Conservation (phyloP, 2,888 invertebrate species). For the Catonia carolina region DNA sequence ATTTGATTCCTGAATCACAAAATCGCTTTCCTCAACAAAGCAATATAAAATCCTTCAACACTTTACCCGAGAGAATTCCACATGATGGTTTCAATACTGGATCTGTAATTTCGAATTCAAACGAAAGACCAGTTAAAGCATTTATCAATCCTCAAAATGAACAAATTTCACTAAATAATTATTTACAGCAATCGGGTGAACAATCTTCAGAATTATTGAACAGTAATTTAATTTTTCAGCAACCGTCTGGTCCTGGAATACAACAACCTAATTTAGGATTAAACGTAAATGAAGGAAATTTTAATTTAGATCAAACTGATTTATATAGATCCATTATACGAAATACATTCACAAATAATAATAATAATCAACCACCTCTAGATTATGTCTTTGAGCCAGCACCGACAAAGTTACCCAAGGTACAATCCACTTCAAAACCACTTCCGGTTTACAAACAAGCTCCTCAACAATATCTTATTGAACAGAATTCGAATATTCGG, state of each 20-base stretch:
- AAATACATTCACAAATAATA: slow-evolving; percentile 22
- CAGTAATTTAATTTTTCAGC: no score
- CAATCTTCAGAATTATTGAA: no score
- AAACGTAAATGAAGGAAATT: slow-evolving; percentile 8
- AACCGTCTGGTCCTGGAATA: no score
- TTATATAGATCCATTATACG: slow-evolving; percentile 19
- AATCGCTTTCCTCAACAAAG: slow-evolving; percentile 9
- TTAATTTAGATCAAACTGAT: slow-evolving; percentile 6
- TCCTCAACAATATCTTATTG: slow-evolving; percentile 5
- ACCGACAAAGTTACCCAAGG: slow-evolving; percentile 28
- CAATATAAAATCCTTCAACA: not conserved
- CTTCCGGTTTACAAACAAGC: slow-evolving; percentile 15
- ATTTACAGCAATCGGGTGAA: not conserved
- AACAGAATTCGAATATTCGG: not conserved
- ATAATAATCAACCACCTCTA: not conserved
- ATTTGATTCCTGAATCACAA: slow-evolving; percentile 15
- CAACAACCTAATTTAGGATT: no score
- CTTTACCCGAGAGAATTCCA: not conserved
- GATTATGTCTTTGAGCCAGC: slow-evolving; percentile 15
- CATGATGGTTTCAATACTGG: not conserved
- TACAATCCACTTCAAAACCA: slow-evolving; percentile 27
- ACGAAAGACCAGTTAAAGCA: no score
- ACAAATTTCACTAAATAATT: not conserved
- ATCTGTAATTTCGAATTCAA: not conserved
- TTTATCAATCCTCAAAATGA: not conserved